These are phyloP conservation scores for Pecten maximus DNA, from an alignment of 2,888 invertebrate genomes.

Conservation along the genomic window DNA sequence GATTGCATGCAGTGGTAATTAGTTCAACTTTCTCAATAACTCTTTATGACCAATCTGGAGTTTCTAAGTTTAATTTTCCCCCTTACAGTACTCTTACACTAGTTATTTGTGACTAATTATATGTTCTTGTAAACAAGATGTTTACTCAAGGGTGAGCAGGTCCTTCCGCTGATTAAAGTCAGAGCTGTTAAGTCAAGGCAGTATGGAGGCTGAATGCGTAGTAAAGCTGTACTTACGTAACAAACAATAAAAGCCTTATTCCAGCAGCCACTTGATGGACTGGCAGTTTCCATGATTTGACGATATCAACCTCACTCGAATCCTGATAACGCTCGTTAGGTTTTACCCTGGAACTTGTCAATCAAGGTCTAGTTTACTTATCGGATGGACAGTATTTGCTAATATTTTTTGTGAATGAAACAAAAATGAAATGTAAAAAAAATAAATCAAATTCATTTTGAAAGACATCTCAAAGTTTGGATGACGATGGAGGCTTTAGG, in stretches of 20 bases:
- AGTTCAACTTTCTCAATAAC: too few relatives aligned
- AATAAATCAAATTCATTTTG: not conserved
- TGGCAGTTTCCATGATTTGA: not conserved
- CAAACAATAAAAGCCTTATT: not conserved
- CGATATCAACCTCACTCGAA: not conserved
- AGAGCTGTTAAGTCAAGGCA: not conserved
- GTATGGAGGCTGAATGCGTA: not conserved
- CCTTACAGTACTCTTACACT: not conserved
- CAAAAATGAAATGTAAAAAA: not conserved
- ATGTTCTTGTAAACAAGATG: not conserved
- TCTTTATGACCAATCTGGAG: too few relatives aligned
- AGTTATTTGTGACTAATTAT: not conserved
- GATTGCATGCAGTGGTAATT: too few relatives aligned
- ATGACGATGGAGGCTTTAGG: not conserved
- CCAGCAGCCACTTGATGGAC: not conserved
- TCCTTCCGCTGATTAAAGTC: not conserved
- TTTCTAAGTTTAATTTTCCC: too few relatives aligned
- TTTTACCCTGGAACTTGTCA: not conserved
- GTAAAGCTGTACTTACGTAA: not conserved
- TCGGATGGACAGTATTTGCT: not conserved
- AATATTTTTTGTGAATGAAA: constrained; percentile 27
- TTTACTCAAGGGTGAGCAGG: not conserved
- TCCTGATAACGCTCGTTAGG: not conserved
- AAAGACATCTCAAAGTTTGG: not conserved
- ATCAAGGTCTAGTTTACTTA: not conserved